phyloP scores from a whole-genome alignment of 2,797 vertebrate species.

The Echiichthys vipera region DNA sequence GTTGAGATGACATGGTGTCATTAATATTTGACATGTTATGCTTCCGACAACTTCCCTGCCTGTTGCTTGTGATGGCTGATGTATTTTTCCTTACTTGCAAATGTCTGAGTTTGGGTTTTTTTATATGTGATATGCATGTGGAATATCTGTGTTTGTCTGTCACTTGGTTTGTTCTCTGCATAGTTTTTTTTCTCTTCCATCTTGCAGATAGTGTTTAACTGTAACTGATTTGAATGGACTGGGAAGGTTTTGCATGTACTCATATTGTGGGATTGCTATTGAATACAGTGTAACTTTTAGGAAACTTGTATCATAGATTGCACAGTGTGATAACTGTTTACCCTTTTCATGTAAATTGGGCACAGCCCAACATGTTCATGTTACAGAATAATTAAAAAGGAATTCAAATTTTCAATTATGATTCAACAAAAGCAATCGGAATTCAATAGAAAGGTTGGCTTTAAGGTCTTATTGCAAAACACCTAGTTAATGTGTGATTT shows the following conservation, averaged over 20 bases:
- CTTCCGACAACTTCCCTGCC: slow-evolving; percentile 76
- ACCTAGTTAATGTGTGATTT: neutral
- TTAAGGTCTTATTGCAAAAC: neutral
- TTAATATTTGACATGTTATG: slow-evolving; percentile 69
- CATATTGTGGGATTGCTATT: neutral
- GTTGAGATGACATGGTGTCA: slow-evolving; percentile 43
- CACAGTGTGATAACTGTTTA: neutral
- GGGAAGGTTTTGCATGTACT: slow-evolving; percentile 28
- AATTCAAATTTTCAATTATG: no score
- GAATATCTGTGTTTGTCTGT: slow-evolving; percentile 22
- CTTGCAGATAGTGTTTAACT: slow-evolving; percentile 22
- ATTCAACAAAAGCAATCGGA: neutral
- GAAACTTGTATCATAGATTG: slow-evolving; percentile 3
- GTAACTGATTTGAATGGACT: slow-evolving; percentile 43
- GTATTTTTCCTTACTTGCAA: slow-evolving; percentile 6
- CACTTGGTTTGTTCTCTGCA: slow-evolving; percentile 10
- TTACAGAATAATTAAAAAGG: neutral
- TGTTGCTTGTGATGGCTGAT: slow-evolving; percentile 68
- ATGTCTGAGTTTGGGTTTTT: slow-evolving; percentile 2
- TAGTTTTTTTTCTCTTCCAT: slow-evolving; percentile 3
- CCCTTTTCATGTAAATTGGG: neutral
- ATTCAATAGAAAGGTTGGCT: neutral
- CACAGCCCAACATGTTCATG: neutral
- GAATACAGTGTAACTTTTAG: slow-evolving; percentile 37
- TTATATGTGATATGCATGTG: neutral